phyloP scores from a whole-genome alignment of 2,797 vertebrate species.

The Acropternis orthonyx region DNA sequence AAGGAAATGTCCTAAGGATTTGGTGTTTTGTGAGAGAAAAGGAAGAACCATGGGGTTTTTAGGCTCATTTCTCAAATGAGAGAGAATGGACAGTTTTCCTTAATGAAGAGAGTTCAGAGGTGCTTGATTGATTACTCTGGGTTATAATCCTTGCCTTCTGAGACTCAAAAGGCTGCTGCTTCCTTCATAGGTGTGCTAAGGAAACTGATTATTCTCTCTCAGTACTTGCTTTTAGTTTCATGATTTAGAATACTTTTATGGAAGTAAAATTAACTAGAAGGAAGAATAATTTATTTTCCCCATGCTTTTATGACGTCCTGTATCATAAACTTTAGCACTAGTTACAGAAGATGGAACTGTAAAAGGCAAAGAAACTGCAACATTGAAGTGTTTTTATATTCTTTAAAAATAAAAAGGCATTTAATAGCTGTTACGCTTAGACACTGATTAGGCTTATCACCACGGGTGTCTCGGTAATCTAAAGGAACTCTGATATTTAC shows the following conservation, averaged over 20 bases:
- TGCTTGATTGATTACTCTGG: not conserved
- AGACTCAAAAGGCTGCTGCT: not conserved
- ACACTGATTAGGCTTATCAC: not conserved
- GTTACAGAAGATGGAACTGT: not conserved
- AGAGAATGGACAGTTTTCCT: not conserved
- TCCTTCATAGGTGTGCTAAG: not conserved
- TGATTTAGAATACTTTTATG: not conserved
- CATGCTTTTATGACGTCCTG: rapidly evolving
- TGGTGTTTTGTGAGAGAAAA: not conserved
- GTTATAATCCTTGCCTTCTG: not conserved
- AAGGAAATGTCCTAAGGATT: not conserved
- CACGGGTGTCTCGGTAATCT: not conserved
- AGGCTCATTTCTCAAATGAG: not conserved
- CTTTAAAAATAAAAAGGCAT: rapidly evolving
- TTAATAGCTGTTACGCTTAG: not conserved
- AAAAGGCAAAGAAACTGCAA: not conserved
- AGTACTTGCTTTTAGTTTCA: not conserved
- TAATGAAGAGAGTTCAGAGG: not conserved
- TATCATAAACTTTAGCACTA: not conserved
- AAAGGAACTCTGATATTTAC: slow-evolving; percentile 3
- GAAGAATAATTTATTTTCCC: not conserved
- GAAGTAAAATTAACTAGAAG: not conserved
- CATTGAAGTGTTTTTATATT: rapidly evolving
- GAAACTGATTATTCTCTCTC: not conserved
- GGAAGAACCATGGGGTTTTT: not conserved